Conservation (phyloP, 2,113 vertebrate species). For the Chamaetylas fuelleborni region DNA sequence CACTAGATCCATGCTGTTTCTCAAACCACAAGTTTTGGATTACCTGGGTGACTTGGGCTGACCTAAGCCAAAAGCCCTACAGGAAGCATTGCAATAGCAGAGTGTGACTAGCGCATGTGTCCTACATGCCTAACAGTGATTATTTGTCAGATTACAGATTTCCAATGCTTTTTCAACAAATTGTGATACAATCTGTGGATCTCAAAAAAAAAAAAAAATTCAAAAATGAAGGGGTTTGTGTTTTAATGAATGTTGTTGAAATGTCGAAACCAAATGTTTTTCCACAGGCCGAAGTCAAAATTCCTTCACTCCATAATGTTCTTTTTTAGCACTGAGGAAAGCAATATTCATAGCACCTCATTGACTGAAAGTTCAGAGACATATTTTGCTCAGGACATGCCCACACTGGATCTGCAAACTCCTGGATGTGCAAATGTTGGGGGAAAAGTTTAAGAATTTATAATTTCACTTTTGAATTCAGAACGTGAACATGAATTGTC, state of each 20-base stretch:
- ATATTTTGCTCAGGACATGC: not conserved
- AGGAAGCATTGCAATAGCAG: not conserved
- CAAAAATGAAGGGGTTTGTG: fast-evolving
- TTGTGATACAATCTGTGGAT: not conserved
- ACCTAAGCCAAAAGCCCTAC: not conserved
- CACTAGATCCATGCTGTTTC: not conserved
- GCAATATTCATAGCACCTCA: not conserved
- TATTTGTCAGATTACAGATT: not conserved
- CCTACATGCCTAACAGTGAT: not conserved
- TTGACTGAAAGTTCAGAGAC: not conserved
- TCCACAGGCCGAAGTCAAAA: not conserved
- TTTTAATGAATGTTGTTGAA: not conserved
- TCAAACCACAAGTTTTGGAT: not conserved
- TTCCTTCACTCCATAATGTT: not conserved
- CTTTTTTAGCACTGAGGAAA: not conserved
- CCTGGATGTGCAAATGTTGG: not conserved
- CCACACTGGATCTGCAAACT: not conserved
- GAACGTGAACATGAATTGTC: not conserved
- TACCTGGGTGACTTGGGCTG: not conserved
- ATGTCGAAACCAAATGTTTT: not conserved
- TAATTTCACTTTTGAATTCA: not conserved
- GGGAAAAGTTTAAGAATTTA: not conserved
- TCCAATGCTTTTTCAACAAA: not conserved
- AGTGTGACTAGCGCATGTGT: fast-evolving
- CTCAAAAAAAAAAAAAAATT: not conserved